Evolutionary conservation across 2,888 invertebrate species (phyloP), one percentile per base, ranked within the genome.

Genomic region (Andricus curvator): DNA sequence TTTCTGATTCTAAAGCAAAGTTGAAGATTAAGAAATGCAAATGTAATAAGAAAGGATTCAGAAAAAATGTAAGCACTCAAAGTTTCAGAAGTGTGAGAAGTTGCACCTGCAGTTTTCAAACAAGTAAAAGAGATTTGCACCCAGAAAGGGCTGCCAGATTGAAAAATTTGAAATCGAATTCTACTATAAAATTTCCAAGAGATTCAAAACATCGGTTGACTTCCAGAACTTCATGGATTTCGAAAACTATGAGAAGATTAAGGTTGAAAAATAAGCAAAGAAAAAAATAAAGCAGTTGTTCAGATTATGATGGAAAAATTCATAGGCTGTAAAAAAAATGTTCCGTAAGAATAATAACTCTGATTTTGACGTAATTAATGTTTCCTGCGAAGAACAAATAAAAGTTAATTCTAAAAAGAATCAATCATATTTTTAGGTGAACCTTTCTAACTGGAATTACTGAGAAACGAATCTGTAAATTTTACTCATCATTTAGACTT

Each of bases 1-100:
- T 33, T 33, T 17, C 60, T 8, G 33, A 25, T 62, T 8, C 2
- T 8, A 51, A 66, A 25, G n/a, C 25, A 41, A 37, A 70, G 41
- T 22, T 20, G 15, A 78, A 79, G 4, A 70, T 22, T 29, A 68
- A 37, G 8, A 78, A 67, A 70, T 37, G 56, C 74, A 74, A n/a
- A 6, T 56, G 20, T 37, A 62, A 20, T 64, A 56, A 41, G 20
- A 60, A 20, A 29, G 17, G 56, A 70, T 81, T 74, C 29, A 56
- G 37, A 29, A 15, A 37, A 33, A 74, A 70, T 74, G 25, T 41
- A 9, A 77, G 56, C 17, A 29, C 11, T 51, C 51, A 70, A 11
- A 70, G 33, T 70, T 48, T 70, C 17, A 70, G 20, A 51, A 44
- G 4, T 8, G n/a, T 20, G 20, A 29, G 51, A 51, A 70, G 51